These are phyloP conservation scores for Saccostrea glomerata DNA, from an alignment of 1,140 invertebrate species.

Conservation along the genomic window DNA sequence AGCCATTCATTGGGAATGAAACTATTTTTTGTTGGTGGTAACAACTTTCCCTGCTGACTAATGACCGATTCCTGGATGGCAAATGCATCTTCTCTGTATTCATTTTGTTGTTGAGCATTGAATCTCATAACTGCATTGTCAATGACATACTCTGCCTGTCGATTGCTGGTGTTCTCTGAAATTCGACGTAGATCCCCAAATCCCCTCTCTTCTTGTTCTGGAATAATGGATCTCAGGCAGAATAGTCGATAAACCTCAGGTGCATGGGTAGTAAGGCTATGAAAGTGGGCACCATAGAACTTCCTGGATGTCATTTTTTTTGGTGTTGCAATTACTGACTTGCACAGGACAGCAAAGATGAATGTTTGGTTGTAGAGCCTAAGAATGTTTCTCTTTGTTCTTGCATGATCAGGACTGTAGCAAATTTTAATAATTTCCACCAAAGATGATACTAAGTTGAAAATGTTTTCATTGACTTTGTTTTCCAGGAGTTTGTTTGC, in stretches of 20 bases:
- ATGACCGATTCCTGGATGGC: too few relatives aligned
- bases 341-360: slow-evolving; percentile 28
- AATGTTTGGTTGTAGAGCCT: slow-evolving; percentile 21
- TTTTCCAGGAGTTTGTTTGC: not conserved
- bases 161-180: slow-evolving; percentile 29
- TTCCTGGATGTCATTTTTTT: slow-evolving; percentile 27
- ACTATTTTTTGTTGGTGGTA: too few relatives aligned
- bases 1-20: too few relatives aligned
- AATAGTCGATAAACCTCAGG: not conserved
- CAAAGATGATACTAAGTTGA: not conserved
- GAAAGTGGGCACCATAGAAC: slow-evolving; percentile 29
- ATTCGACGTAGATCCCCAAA: slow-evolving; percentile 25
- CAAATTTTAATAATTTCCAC: not conserved
- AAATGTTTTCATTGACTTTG: slow-evolving; percentile 14
- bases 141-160: not conserved
- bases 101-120: too few relatives aligned
- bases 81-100: too few relatives aligned
- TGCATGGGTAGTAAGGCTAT: not conserved
- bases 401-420: too few relatives aligned
- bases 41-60: too few relatives aligned
- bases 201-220: not conserved
- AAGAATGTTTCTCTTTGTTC: slow-evolving; percentile 1
- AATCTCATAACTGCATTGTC: too few relatives aligned
- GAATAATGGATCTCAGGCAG: not conserved
- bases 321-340: slow-evolving; percentile 32